Percentiles rank a stretch among this genome's conserved stretches.
phyloP scores from a whole-genome alignment of 2,888 invertebrate genomes.

The Agonopterix heracliana region DNA sequence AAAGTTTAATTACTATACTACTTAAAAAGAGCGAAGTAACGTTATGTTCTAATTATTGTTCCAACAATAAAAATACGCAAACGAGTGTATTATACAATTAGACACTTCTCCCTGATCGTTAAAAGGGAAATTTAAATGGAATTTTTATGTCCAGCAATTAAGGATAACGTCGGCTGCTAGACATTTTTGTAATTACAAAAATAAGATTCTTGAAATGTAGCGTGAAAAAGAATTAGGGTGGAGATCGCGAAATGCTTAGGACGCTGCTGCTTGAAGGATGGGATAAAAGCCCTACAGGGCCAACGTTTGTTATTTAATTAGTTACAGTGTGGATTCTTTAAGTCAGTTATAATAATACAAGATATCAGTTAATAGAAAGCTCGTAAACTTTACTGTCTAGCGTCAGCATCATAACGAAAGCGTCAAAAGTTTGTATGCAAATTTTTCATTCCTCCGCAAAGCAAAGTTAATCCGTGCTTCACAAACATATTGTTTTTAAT shows the following conservation, averaged over 20 bases:
- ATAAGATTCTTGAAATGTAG: constrained; percentile 77
- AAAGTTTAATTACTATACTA: constrained; percentile 68
- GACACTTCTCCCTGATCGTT: constrained; percentile 74
- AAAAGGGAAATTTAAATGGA: constrained; percentile 78
- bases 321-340: no score
- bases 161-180: constrained; percentile 75
- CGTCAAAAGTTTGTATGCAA: no score
- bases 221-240: constrained; percentile 74
- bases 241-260: constrained; percentile 59
- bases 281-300: constrained; percentile 32
- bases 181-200: constrained; percentile 77
- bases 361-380: no score
- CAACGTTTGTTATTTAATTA: no score
- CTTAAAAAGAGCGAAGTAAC: constrained; percentile 62
- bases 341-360: no score
- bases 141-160: constrained; percentile 77
- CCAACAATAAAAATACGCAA: constrained; percentile 75
- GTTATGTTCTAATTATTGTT: constrained; percentile 76
- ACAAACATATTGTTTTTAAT: no score
- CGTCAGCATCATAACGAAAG: no score
- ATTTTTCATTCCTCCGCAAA: no score
- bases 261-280: constrained; percentile 52
- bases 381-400: no score
- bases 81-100: constrained; percentile 77
- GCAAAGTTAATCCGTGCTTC: no score